phyloP scores from a whole-genome alignment of 2,113 vertebrate genomes.

The Ailuropoda melanoleuca region DNA sequence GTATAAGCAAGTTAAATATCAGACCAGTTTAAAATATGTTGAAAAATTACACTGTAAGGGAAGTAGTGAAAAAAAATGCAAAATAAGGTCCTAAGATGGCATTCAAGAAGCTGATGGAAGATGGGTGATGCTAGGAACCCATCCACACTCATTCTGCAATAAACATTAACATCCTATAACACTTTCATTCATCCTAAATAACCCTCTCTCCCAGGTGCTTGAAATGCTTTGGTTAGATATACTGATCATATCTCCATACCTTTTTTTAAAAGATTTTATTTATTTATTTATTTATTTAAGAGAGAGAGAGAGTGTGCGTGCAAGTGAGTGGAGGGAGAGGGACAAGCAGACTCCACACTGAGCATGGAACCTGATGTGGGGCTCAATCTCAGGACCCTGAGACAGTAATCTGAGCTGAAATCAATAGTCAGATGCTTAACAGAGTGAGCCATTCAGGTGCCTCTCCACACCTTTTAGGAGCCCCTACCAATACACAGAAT shows the following conservation, averaged over 20 bases:
- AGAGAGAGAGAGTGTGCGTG: rapidly evolving
- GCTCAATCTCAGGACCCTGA: not conserved
- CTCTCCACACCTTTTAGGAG: not conserved
- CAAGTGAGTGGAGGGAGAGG: not conserved
- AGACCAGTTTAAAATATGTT: not conserved
- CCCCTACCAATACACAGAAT: not conserved
- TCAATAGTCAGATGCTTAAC: not conserved
- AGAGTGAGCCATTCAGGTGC: not conserved
- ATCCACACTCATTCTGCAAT: not conserved
- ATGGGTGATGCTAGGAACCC: not conserved
- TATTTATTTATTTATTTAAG: not conserved
- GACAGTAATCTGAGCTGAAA: not conserved
- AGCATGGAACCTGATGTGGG: rapidly evolving
- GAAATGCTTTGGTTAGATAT: not conserved
- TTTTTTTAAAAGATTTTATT: not conserved
- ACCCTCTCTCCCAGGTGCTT: not conserved
- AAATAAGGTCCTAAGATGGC: not conserved
- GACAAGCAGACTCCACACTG: not conserved
- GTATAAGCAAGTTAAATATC: not conserved
- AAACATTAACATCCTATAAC: not conserved
- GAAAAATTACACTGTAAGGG: not conserved
- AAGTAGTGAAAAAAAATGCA: not conserved
- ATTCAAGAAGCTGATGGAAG: not conserved
- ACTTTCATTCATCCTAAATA: not conserved
- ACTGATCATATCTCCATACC: not conserved